Conservation (phyloP, 1,140 invertebrate genomes). For the Pectinophora gossypiella region DNA sequence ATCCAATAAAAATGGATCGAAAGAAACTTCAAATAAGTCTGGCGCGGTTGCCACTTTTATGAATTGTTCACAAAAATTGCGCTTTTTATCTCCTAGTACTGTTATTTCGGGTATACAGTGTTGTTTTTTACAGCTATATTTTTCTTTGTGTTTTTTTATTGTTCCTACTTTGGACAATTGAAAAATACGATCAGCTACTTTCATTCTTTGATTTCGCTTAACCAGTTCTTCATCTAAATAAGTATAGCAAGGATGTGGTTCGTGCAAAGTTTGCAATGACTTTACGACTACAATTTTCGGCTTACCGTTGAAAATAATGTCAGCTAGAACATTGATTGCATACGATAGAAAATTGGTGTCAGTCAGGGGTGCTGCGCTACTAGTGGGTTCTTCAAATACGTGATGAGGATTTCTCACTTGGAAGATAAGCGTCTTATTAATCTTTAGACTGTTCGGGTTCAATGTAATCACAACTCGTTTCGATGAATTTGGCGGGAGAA, state of each 20-base stretch:
- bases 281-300: slow-evolving; percentile 26
- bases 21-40: slow-evolving; percentile 41
- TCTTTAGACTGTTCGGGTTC: slow-evolving; percentile 43
- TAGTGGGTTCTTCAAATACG: slow-evolving; percentile 13
- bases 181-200: slow-evolving; percentile 28
- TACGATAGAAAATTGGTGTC: slow-evolving; percentile 43
- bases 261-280: slow-evolving; percentile 52
- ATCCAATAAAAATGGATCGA: slow-evolving; percentile 38
- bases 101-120: slow-evolving; percentile 20
- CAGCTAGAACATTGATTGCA: slow-evolving; percentile 32
- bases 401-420: slow-evolving; percentile 44
- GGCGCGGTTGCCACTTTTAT: slow-evolving; percentile 17
- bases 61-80: slow-evolving; percentile 36
- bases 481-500: slow-evolving; percentile 41
- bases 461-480: slow-evolving; percentile 32
- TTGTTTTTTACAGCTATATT: slow-evolving; percentile 23
- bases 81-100: slow-evolving; percentile 11
- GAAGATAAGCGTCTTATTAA: slow-evolving; percentile 37
- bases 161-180: slow-evolving; percentile 22
- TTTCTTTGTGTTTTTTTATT: slow-evolving; percentile 29
- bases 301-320: slow-evolving; percentile 30
- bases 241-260: slow-evolving; percentile 39
- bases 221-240: slow-evolving; percentile 38
- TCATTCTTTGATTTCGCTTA: slow-evolving; percentile 26
- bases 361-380: not conserved